Evolutionary conservation across 2,888 invertebrate genomes (phyloP).

Genomic region (Platycheirus rosarum): DNA sequence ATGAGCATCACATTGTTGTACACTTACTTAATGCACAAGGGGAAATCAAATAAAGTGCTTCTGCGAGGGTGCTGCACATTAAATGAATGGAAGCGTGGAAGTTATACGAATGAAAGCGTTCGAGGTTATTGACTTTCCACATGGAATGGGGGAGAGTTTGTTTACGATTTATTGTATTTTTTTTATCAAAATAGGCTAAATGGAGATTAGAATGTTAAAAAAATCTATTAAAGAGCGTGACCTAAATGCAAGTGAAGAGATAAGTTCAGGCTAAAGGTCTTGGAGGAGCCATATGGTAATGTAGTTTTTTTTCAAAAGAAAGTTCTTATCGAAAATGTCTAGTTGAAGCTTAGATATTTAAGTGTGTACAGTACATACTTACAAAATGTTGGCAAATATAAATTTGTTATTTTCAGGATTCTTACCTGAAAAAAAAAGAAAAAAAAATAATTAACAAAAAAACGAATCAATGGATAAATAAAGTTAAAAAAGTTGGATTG

Average conservation of each 20-base stretch:
- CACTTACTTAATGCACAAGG: conserved; percentile 10
- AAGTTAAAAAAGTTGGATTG: too few relatives aligned
- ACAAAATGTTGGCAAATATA: too few relatives aligned
- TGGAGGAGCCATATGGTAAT: background rate
- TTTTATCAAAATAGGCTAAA: conserved; percentile 38
- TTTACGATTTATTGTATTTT: conserved; percentile 38
- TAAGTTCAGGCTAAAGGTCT: background rate
- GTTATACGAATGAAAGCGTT: conserved; percentile 32
- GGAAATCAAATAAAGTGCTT: conserved; percentile 37
- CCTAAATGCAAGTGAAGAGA: conserved; percentile 8
- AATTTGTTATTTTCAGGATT: background rate
- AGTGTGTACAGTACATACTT: too few relatives aligned
- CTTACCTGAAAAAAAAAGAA: conserved; percentile 9
- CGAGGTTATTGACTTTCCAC: conserved; percentile 49
- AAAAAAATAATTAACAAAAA: background rate
- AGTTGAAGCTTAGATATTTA: too few relatives aligned
- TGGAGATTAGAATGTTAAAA: conserved; percentile 26
- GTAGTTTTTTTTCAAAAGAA: background rate
- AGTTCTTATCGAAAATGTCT: background rate
- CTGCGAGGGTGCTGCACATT: conserved; percentile 13
- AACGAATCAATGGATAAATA: too few relatives aligned
- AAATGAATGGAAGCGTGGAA: background rate
- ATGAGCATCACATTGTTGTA: conserved; percentile 37
- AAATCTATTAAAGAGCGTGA: conserved; percentile 29
- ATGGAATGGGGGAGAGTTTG: conserved; percentile 27